Evolutionary conservation across 2,888 invertebrate genomes (phyloP).

Genomic region (Tenthredo distinguenda): DNA sequence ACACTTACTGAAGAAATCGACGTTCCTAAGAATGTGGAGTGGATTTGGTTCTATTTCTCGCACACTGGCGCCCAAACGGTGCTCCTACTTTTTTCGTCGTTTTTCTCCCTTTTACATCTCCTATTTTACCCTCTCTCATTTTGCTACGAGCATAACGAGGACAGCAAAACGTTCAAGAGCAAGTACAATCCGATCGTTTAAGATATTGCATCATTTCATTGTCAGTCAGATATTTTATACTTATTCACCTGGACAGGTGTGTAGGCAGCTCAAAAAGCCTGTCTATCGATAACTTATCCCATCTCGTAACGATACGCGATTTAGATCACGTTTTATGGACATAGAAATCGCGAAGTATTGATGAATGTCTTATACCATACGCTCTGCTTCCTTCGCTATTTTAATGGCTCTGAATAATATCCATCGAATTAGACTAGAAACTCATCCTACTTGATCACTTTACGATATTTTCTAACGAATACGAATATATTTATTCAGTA

Average conservation of each 20-base stretch:
- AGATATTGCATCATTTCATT: conserved; percentile 36
- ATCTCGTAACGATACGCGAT: background rate
- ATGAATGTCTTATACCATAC: background rate
- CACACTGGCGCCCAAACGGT: conserved; percentile 62
- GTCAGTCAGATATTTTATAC: conserved; percentile 3
- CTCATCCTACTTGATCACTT: background rate
- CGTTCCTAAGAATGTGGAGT: conserved; percentile 65
- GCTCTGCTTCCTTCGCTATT: background rate
- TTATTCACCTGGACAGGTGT: background rate
- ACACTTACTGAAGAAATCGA: conserved; percentile 57
- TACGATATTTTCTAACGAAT: background rate
- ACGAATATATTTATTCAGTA: background rate
- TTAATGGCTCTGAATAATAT: background rate
- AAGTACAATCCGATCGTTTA: background rate
- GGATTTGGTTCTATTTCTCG: conserved; percentile 71
- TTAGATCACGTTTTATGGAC: background rate
- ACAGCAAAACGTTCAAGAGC: background rate
- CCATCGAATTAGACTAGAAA: background rate
- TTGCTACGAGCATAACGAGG: background rate
- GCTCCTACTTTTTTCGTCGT: conserved; percentile 43
- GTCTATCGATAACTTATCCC: background rate
- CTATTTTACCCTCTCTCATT: conserved; percentile 28
- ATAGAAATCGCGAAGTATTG: background rate
- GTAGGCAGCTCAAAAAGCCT: background rate
- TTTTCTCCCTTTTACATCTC: conserved; percentile 22